Base-by-base conservation (phyloP, 2,113 vertebrate genomes). In the Scartelaos histophorus region DNA sequence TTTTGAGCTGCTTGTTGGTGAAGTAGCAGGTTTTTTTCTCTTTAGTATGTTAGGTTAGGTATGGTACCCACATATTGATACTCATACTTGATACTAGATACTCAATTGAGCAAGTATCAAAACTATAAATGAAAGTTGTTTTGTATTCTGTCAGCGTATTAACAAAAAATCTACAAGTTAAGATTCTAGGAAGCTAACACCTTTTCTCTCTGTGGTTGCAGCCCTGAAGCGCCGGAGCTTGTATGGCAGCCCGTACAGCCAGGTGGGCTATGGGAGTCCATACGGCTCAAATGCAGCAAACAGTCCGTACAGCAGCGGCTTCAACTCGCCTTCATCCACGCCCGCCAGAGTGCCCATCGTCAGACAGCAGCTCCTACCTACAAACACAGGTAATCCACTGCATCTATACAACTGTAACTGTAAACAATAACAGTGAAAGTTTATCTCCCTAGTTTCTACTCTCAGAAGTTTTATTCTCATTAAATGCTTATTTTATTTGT, bases 231-330 rank as follows among this genome's bases (percentile, higher is more conserved):
- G 95, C 69, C 91, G 97, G 84, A 97, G 94, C 91, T 92, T 99
- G 64, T 98, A 97, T 79, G 95, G 94, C 82, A 96, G 93, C 67
- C 93, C 95, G 19, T 98, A 96, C 91, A 95, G 90, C 75, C 93
- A 94, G 0, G 69, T 93, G 89, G 88, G 90, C 85, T 98, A 96
- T 0, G 76, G 95, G 3, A 96, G 95, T 82, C 94, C 96, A 1
- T 98, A 96, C 43, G 97, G 96, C 87, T 94, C 96, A 74, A 97
- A 95, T 77, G 87, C 96, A 9, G 94, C 94, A 70, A 94, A 92
- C 88, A 99, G 97, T 66, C 97, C 97, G 1, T 98, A 97, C 79
- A 97, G 94, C 92, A 99, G 97, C 71, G 96, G 95, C 81, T 98
- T 97, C 87, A 98, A 95, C 88, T 99, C 97, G 69, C 97, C 98